Evolutionary conservation across 2,797 vertebrate species (phyloP).

Genomic region (Sebastes variabilis): DNA sequence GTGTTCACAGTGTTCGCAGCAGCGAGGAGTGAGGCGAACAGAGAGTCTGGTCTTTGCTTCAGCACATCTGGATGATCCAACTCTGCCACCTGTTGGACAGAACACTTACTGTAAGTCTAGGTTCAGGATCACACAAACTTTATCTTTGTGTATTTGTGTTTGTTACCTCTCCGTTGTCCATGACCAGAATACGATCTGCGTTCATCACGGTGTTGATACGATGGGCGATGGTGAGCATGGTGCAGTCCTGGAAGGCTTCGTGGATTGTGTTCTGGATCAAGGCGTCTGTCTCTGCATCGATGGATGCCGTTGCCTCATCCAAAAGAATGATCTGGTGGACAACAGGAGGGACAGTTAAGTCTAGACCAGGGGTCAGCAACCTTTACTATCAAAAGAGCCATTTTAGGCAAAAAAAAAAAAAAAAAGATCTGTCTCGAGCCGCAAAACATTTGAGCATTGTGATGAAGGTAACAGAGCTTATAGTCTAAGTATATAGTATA

Average conservation of each 20-base stretch:
- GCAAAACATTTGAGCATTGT: too few species aligned
- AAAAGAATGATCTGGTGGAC: slow-evolving; percentile 85
- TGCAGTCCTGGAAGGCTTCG: slow-evolving; percentile 83
- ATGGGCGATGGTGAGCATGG: slow-evolving; percentile 88
- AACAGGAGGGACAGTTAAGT: background rate
- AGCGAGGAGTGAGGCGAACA: slow-evolving; percentile 82
- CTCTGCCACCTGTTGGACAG: slow-evolving; percentile 79
- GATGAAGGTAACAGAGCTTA: too few species aligned
- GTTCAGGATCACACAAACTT: background rate
- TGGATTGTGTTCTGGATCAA: slow-evolving; percentile 87
- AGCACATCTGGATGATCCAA: slow-evolving; percentile 85
- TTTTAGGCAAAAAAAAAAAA: too few species aligned
- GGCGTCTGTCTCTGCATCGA: slow-evolving; percentile 86
- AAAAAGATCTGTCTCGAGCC: too few species aligned
- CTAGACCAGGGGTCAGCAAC: too few species aligned
- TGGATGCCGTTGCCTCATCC: slow-evolving; percentile 89
- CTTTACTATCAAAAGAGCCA: too few species aligned
- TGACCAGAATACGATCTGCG: slow-evolving; percentile 85
- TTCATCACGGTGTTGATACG: slow-evolving; percentile 86
- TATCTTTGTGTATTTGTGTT: background rate
- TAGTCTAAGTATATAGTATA: too few species aligned
- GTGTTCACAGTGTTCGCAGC: slow-evolving; percentile 73
- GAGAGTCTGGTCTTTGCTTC: slow-evolving; percentile 80
- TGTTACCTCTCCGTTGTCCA: slow-evolving; percentile 85
- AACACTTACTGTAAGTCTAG: background rate